Conservation (phyloP, 2,113 vertebrate species). For the Elephantulus edwardii region DNA sequence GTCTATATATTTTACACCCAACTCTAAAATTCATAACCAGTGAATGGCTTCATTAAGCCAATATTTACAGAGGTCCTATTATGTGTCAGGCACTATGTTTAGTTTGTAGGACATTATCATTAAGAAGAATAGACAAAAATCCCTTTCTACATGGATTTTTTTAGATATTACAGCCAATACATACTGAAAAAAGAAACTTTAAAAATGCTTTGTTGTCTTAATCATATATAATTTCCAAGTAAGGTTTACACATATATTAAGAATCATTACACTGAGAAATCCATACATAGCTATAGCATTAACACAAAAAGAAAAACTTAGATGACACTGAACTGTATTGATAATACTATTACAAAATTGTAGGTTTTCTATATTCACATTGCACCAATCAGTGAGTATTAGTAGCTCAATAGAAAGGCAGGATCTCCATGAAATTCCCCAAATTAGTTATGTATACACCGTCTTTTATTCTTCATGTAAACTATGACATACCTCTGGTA, state of each 20-base stretch:
- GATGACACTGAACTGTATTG: not conserved
- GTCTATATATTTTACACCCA: not conserved
- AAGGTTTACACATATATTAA: not conserved
- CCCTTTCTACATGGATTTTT: not conserved
- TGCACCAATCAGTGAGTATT: not conserved
- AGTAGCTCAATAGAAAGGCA: not conserved
- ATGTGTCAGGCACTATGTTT: not conserved
- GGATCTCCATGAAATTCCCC: not conserved
- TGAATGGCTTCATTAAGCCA: not conserved
- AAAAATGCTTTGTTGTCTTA: not conserved
- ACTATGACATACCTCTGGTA: not conserved
- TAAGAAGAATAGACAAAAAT: not conserved
- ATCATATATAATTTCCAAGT: not conserved
- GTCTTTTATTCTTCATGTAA: conserved; percentile 7
- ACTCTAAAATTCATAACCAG: not conserved
- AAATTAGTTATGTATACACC: not conserved
- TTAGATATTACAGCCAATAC: not conserved
- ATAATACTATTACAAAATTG: not conserved
- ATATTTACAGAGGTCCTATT: not conserved
- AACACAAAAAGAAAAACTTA: not conserved
- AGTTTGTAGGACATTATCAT: too few relatives aligned
- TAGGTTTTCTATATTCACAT: not conserved
- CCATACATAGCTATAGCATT: not conserved
- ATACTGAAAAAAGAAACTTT: not conserved
- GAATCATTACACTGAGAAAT: not conserved